Base-by-base conservation (phyloP, 1,140 invertebrate genomes). In the Holotrichia oblita region DNA sequence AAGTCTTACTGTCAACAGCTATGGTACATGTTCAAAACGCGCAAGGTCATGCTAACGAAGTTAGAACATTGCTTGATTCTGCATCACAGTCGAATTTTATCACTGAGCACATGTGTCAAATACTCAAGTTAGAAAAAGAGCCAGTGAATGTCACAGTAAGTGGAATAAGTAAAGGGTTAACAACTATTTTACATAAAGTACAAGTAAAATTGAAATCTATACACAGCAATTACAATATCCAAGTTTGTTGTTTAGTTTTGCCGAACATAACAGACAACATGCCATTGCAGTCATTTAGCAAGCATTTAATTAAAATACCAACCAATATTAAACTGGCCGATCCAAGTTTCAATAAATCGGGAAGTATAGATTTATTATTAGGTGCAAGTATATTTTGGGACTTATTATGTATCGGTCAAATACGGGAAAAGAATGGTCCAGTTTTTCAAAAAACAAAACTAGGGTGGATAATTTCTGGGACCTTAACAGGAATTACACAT, bases 391-490 rank as follows among this genome's bases (percentile, higher is more conserved):
- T 44, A 42, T 78, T 78, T 42, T 78, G 40, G 59, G 59, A 72
- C 14, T 73, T 78, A 14, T 41, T 73, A 22, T 41, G 40, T 72
- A 73, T 69, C 6, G 59, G 59, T 8, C 34, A 78, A 42, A 78
- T 78, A 42, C 27, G 64, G n/a, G 6, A 24, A 41, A 14, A 20
- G 17, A 78, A 78, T 40, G 59, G 24, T 12, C 40, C 40, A 17
- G 24, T 73, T 8, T 73, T 72, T 40, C 77, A 78, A 73, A 78
- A 78, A 22, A 78, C 64, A 9, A 41, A 72, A 22, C 24, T 78
- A 14, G 77, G 77, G 9, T 78, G 76, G 76, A 40, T 77, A 22
- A 41, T 69, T 10, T 77, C 76, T 12, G 55, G 55, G 7, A 27
- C 6, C 6, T 12, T 61, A 17, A 20, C 14, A 77, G 34, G 20